phyloP scores from a whole-genome alignment of 2,797 vertebrate species.

The Pristis pectinata region DNA sequence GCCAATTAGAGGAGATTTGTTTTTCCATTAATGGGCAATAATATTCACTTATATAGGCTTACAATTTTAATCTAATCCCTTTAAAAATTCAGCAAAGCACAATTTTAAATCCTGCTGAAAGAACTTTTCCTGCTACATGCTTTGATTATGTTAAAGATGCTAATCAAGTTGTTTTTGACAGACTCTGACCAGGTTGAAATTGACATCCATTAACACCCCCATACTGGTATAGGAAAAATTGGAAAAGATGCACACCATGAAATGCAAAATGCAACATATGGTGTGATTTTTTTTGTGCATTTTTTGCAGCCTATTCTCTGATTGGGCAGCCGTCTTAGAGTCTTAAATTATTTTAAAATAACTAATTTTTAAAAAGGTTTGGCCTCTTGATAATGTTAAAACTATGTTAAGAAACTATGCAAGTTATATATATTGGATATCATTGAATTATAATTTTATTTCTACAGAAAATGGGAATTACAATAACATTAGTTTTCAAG shows the following conservation, averaged over 20 bases:
- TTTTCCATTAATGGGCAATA: background rate
- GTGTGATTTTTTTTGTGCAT: too few relatives aligned
- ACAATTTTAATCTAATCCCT: background rate
- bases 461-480: background rate
- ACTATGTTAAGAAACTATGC: background rate
- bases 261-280: background rate
- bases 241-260: background rate
- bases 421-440: background rate
- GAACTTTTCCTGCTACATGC: background rate
- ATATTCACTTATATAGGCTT: background rate
- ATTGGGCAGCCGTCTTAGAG: background rate
- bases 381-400: background rate
- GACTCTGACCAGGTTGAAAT: background rate
- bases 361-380: background rate
- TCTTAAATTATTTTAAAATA: background rate
- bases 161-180: background rate
- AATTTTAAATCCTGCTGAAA: background rate
- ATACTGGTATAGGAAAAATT: background rate
- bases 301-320: background rate
- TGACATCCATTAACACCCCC: background rate
- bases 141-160: background rate
- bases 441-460: background rate
- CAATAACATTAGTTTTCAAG: background rate
- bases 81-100: background rate
- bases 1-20: background rate